Evolutionary conservation across 2,113 vertebrate genomes (phyloP).

Genomic region (Pavo muticus): DNA sequence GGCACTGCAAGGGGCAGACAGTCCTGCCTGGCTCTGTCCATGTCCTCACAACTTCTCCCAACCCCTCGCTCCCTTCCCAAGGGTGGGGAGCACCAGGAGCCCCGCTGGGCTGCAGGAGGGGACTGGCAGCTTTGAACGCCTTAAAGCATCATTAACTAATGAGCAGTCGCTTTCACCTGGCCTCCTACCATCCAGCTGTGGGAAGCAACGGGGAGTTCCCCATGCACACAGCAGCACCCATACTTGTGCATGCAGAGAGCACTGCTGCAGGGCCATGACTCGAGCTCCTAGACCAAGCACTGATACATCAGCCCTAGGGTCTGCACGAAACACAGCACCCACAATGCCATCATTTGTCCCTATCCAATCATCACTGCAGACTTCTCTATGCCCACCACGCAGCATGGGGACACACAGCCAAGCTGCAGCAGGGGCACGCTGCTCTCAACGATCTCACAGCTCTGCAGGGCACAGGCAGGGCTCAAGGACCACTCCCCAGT

Average conservation of each 20-base stretch:
- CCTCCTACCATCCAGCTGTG: fast-evolving
- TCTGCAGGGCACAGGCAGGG: not conserved
- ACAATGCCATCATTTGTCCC: not conserved
- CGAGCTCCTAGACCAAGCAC: fast-evolving
- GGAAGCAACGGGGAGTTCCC: not conserved
- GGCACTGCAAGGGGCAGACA: fast-evolving
- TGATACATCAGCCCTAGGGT: fast-evolving
- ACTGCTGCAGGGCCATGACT: not conserved
- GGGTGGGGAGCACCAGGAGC: not conserved
- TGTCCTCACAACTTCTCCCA: not conserved
- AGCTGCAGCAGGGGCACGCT: not conserved
- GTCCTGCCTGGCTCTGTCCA: not conserved
- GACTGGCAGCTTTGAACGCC: not conserved
- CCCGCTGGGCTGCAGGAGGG: not conserved
- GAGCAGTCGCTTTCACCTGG: not conserved
- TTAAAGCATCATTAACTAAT: not conserved
- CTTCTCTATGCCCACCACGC: not conserved
- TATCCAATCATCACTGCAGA: fast-evolving
- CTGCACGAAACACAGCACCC: not conserved
- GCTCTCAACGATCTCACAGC: not conserved
- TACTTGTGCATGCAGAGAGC: not conserved
- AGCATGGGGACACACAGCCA: fast-evolving
- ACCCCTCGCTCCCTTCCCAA: fast-evolving
- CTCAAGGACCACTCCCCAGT: fast-evolving
- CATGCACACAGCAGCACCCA: fast-evolving